Evolutionary conservation across 35 echinoderm and acorn worm genomes (phyloP), one percentile per base, ranked within the genome.

Genomic region (Nesometra sesokonis): DNA sequence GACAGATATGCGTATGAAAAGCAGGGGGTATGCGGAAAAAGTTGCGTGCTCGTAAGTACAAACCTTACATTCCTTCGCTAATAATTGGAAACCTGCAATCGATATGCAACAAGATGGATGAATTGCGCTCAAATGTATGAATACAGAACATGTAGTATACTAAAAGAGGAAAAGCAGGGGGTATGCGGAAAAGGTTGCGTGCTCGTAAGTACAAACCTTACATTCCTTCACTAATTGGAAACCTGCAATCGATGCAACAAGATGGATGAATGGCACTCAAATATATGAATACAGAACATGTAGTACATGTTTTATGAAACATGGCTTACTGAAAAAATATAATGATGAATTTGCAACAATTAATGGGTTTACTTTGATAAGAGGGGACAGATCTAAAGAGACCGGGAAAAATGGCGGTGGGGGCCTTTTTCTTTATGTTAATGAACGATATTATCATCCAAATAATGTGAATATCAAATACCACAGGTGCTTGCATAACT

Each of bases 391-490:
- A 38, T 78, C 85, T 32, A 0, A 77, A 29, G 29, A 87, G 32
- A 78, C 92, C 2, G 84, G 32, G 15, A 93, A 93, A 76, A 46
- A 32, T 36, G 32, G 43, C 17, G 88, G 92, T 35, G 88, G 88
- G 13, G 78, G 79, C 38, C 31, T 93, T 36, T 77, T 37, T 93
- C 77, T 83, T 31, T 89, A 86, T 84, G 82, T 93, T 23, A 89
- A 93, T 82, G 34, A 92, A 11, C 77, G 57, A 85, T 92, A 76
- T 47, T 92, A 86, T 88, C 88, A 93, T 77, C 85, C 35, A 46
- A 88, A 93, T 83, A 88, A 93, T 82, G 81, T 86, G 78, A 52
- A 78, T n/a, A 86, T 87, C 31, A 93, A 90, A 88, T 88, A 78
- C 34, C 57, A 43, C 11, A 81, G 85, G 33, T 90, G 88, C 52